Percentiles rank a stretch among this genome's conserved stretches.
phyloP scores from a whole-genome alignment of 2,888 invertebrate genomes.

The Linnaemya tessellans region DNA sequence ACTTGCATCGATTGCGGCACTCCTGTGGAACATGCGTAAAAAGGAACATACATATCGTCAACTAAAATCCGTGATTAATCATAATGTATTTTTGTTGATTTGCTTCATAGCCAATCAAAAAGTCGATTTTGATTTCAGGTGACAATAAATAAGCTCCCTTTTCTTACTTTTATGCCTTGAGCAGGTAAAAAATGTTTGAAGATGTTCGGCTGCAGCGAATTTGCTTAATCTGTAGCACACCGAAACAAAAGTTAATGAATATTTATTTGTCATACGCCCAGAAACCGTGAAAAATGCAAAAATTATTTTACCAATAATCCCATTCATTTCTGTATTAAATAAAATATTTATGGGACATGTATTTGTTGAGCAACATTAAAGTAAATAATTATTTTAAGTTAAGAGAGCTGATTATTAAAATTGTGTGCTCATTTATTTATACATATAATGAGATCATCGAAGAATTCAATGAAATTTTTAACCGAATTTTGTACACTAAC shows the following conservation, averaged over 20 bases:
- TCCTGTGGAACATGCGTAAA: no score
- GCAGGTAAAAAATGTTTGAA: neutral
- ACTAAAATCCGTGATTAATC: no score
- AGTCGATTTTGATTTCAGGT: no score
- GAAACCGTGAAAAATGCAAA: conserved; percentile 15
- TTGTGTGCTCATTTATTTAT: neutral
- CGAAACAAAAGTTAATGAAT: neutral
- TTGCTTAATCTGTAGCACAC: neutral
- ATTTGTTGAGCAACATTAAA: conserved; percentile 16
- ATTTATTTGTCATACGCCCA: conserved; percentile 28
- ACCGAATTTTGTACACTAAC: conserved; percentile 33
- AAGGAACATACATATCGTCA: no score
- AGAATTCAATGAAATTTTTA: conserved; percentile 49
- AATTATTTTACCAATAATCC: neutral
- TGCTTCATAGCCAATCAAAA: no score
- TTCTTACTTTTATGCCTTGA: no score
- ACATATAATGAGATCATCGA: conserved; percentile 67
- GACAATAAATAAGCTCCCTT: no score
- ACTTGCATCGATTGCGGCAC: no score
- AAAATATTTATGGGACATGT: neutral
- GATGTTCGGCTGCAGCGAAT: neutral
- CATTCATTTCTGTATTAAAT: neutral
- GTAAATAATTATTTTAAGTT: conserved; percentile 1
- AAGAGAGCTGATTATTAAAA: conserved; percentile 3
- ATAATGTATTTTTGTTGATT: no score